phyloP scores from a whole-genome alignment of 2,888 invertebrate genomes.

The Caenorhabditis japonica region DNA sequence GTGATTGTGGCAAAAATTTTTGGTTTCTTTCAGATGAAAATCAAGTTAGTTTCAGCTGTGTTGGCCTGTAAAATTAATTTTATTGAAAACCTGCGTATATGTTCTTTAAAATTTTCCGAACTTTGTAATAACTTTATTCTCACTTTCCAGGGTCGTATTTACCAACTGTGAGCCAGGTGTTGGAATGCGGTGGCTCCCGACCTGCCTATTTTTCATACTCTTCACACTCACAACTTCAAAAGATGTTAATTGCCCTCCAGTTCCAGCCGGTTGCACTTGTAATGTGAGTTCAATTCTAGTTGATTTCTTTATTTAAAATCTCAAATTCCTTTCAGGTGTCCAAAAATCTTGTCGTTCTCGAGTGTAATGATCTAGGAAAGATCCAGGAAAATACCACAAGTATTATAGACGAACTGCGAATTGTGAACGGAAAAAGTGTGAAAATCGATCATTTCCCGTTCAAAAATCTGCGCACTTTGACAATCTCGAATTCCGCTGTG shows the following conservation, averaged over 20 bases:
- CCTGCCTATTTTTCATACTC: neutral
- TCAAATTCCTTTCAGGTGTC: conserved; percentile 15
- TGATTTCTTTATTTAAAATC: neutral
- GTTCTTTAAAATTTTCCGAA: too few species aligned
- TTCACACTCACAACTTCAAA: conserved; percentile 1
- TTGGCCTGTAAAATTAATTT: too few species aligned
- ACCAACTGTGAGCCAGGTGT: too few species aligned
- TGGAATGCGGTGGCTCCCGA: conserved; percentile 22
- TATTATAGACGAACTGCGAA: conserved; percentile 48
- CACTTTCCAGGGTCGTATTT: too few species aligned
- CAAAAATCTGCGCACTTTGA: conserved; percentile 24
- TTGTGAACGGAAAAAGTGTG: conserved; percentile 26
- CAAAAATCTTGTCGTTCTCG: conserved; percentile 27
- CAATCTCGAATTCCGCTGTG: conserved; percentile 28
- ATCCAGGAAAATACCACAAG: too few species aligned
- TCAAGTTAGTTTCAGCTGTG: too few species aligned
- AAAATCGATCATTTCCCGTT: conserved; percentile 46
- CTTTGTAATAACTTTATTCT: too few species aligned
- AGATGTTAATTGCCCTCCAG: conserved; percentile 19
- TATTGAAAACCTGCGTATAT: too few species aligned
- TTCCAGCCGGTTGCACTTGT: conserved; percentile 26
- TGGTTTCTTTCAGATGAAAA: too few species aligned
- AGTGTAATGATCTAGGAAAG: conserved; percentile 21
- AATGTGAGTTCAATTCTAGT: conserved; percentile 13
- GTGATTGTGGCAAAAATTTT: too few species aligned